These are phyloP conservation scores for Tachuris rubrigastra DNA, from an alignment of 2,113 vertebrate genomes.

Conservation along the genomic window DNA sequence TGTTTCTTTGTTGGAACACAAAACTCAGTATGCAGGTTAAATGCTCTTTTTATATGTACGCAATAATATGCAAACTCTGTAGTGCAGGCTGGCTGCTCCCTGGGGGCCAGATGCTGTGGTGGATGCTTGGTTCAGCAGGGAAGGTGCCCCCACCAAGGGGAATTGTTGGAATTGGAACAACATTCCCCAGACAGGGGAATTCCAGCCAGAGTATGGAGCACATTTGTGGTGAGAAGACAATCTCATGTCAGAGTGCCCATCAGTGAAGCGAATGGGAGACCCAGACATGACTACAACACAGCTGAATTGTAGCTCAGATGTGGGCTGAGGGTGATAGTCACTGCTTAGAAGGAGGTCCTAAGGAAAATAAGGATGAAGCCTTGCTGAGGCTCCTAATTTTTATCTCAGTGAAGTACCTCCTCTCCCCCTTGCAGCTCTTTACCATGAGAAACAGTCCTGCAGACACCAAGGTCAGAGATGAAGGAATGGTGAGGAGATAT, in stretches of 20 bases:
- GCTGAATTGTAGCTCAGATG: not conserved
- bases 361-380: not conserved
- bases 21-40: not conserved
- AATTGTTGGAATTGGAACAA: too few relatives aligned
- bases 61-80: not conserved
- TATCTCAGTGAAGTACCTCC: not conserved
- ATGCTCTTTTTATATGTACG: not conserved
- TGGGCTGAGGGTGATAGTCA: not conserved
- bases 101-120: accelerated
- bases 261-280: not conserved
- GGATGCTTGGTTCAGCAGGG: not conserved
- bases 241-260: not conserved
- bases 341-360: not conserved
- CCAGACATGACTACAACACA: not conserved
- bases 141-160: not conserved
- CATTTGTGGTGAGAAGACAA: not conserved
- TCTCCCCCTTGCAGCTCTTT: not conserved
- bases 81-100: not conserved
- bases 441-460: not conserved
- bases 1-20: not conserved
- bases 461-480: not conserved
- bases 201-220: not conserved
- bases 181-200: too few relatives aligned
- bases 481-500: not conserved
- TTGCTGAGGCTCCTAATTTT: not conserved